Evolutionary conservation across 2,888 invertebrate genomes (phyloP), one percentile per base, ranked within the genome.

Genomic region (Lottia scabra): DNA sequence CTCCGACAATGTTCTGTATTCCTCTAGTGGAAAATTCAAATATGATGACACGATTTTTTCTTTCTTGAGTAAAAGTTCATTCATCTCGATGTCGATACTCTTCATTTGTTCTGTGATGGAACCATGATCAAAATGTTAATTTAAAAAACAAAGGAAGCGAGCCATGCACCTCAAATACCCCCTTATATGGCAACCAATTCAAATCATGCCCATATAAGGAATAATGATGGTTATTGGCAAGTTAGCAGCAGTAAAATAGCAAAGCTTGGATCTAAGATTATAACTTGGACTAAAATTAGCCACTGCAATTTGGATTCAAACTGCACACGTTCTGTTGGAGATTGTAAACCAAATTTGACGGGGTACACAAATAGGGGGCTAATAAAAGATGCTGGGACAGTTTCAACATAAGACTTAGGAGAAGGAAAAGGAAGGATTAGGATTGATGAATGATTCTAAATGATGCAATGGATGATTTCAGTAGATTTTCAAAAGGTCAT

Each of bases 21-120:
- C 93, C 85, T 93, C 93, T 78, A 92, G 91, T 70, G 94, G 94
- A 87, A 95, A 93, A 88, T 93, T 93, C 84, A 95, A 91, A 87
- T 95, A 92, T 87, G 94, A 94, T 77, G 94, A 94, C 80, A 95
- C 93, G 77, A 95, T 91, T 80, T 92, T 91, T 85, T 94, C 93
- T 86, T 95, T 94, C 86, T 95, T 94, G 73, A 91, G 91, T 79
- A 95, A 88, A 65, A 93, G 93, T 84, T 92, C 92, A 76, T 92
- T 92, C 75, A 95, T 93, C 78, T 92, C 90, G 82, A 93, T 92
- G 87, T 95, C 94, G 85, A 94, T 93, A 75, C 94, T 92, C 78
- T 93, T 92, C 77, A 95, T 91, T 90, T 93, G 92, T 90, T 95
- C 95, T 94, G 89, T 65, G 77, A 76, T 68, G 65, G 23, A 69